Conservation (phyloP, 2,113 vertebrate genomes). For the Odocoileus virginianus region DNA sequence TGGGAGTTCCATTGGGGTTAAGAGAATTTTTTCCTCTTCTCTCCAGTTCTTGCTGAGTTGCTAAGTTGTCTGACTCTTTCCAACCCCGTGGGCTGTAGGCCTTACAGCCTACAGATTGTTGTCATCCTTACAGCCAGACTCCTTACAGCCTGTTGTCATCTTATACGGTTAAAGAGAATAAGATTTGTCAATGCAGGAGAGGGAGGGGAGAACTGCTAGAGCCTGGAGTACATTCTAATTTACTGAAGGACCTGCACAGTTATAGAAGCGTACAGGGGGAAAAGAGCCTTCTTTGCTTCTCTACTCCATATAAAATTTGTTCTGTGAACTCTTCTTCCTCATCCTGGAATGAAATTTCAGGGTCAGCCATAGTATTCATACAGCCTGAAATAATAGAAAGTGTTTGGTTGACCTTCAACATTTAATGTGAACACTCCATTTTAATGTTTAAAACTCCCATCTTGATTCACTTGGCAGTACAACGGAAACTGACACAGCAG, state of each 20-base stretch:
- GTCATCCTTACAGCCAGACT: background rate
- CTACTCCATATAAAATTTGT: background rate
- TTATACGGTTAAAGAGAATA: background rate
- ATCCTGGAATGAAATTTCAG: background rate
- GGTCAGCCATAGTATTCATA: background rate
- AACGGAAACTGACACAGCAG: background rate
- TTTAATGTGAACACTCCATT: background rate
- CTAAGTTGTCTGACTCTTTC: background rate
- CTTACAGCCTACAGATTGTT: background rate
- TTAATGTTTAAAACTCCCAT: background rate
- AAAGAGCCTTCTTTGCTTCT: background rate
- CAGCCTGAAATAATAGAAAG: background rate
- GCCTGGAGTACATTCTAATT: background rate
- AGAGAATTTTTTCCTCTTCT: background rate
- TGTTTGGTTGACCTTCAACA: background rate
- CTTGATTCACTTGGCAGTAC: background rate
- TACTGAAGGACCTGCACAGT: background rate
- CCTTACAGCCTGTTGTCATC: background rate
- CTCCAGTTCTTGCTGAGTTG: background rate
- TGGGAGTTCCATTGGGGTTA: background rate
- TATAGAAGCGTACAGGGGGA: rapidly evolving
- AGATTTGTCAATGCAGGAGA: rapidly evolving
- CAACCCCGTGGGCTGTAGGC: background rate
- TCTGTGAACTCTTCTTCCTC: background rate
- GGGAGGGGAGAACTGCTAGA: background rate